Percentiles rank a stretch among this genome's conserved stretches.
These are phyloP conservation scores for Hydrolagus colliei DNA, from an alignment of 2,797 vertebrate genomes.

Conservation along the genomic window DNA sequence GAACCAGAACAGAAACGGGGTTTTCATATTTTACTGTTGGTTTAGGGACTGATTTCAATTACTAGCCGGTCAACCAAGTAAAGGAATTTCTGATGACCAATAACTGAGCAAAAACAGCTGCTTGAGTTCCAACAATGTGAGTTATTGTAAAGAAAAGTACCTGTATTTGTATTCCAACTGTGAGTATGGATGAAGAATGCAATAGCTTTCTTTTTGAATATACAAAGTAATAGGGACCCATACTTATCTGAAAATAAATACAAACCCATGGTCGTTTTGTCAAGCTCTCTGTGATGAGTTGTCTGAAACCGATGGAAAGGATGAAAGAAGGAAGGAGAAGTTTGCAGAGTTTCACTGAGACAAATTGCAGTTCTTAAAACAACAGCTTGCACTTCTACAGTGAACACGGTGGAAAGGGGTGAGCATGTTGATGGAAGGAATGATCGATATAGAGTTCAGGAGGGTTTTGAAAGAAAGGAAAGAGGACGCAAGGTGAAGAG, in stretches of 20 bases:
- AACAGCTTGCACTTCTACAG: neutral
- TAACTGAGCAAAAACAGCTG: neutral
- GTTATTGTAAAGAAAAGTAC: neutral
- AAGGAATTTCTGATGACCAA: neutral
- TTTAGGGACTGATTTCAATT: too few relatives aligned
- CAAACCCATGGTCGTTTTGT: neutral
- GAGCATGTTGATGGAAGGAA: too few relatives aligned
- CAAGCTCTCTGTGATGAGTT: neutral
- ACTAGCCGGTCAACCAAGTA: too few relatives aligned
- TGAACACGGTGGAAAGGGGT: too few relatives aligned
- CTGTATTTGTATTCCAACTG: neutral
- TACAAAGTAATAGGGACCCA: neutral
- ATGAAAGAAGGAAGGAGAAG: neutral
- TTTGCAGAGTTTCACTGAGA: constrained; percentile 17
- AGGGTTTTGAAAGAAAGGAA: too few relatives aligned
- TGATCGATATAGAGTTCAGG: too few relatives aligned
- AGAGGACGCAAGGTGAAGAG: too few relatives aligned
- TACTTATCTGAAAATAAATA: neutral
- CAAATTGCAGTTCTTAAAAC: constrained; percentile 17
- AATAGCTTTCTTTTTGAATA: too few relatives aligned
- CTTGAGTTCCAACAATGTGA: neutral
- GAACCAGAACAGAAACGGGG: too few relatives aligned
- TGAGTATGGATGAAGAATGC: neutral
- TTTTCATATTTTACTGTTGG: too few relatives aligned
- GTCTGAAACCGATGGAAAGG: neutral